Base-by-base conservation (phyloP, 2,888 invertebrate species). In the Hedychridium roseum region DNA sequence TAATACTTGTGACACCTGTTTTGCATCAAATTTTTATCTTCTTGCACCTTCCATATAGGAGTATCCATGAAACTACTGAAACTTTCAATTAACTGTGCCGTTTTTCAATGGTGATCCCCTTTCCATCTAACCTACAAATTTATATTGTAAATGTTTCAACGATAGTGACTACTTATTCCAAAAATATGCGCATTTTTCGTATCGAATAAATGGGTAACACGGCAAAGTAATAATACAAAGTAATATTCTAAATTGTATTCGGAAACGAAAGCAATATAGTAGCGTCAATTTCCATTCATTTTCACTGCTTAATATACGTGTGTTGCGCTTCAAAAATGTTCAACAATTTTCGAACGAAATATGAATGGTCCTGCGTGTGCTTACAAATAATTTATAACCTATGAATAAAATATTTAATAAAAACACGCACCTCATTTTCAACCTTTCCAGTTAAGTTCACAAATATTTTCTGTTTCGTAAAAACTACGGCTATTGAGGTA, bases 81-180 rank as follows among this genome's bases (percentile, higher is more conserved):
- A 51, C 43, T 47, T 49, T 27, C 30, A 54, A 44, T 46, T 45
- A 57, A 58, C 46, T 54, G 50, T 48, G 47, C 50, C 46, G 43
- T 53, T 47, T 43, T 40, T 38, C 42, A 52, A 55, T 31, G 32
- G 32, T 30, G 28, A 31, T 50, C 44, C 49, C 26, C 31, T 31
- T 38, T 17, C 31, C 49, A 38, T 43, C 42, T 68, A 66, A 66
- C 66, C 66, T 66, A 68, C 23, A 66, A 66, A 50, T 48, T 54
- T 23, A 43, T 40, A 35, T 40, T 26, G 12, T 57, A 23, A 54
- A 57, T 57, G 35, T 52, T 48, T 40, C 42, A 46, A 55, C 44
- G 41, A 23, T 39, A 43, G 32, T 9, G 28, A 7, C 12, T 57
- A 68, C 63, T 60, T 57, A 64, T 54, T 53, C 44, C 17, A 43